These are phyloP conservation scores for Agrochola lychnidis DNA, from an alignment of 2,888 invertebrate species.

Conservation along the genomic window DNA sequence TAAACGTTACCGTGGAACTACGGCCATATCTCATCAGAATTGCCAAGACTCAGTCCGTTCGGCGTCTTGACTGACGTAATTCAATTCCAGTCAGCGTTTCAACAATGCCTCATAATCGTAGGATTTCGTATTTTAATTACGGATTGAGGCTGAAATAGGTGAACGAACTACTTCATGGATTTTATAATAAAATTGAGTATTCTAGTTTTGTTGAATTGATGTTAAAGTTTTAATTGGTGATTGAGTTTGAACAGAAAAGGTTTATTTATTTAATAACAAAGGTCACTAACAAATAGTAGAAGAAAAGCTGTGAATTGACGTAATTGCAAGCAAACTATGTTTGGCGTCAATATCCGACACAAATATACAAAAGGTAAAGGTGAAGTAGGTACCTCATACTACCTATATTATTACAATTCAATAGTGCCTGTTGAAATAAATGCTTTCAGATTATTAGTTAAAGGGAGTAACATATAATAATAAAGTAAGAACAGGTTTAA, in stretches of 20 bases:
- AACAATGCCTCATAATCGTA: slow-evolving; percentile 59
- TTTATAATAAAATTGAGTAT: slow-evolving; percentile 50
- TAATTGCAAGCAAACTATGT: background rate
- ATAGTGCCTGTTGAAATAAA: too few species aligned
- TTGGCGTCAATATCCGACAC: background rate
- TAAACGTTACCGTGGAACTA: background rate
- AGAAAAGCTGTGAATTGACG: background rate
- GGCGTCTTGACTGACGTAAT: slow-evolving; percentile 45
- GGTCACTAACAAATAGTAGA: too few species aligned
- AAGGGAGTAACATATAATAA: background rate
- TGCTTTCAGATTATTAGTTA: too few species aligned
- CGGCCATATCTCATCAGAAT: slow-evolving; percentile 13
- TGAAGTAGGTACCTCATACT: background rate
- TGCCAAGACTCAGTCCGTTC: slow-evolving; percentile 7
- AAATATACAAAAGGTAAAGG: background rate
- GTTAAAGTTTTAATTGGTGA: slow-evolving; percentile 20
- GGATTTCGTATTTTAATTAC: slow-evolving; percentile 63
- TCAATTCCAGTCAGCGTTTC: slow-evolving; percentile 53
- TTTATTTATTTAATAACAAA: background rate
- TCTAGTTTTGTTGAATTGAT: slow-evolving; percentile 1
- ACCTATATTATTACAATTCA: background rate
- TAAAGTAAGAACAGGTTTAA: too few species aligned
- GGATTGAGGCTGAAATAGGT: slow-evolving; percentile 48
- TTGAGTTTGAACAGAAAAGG: background rate
- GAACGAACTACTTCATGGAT: slow-evolving; percentile 50